Conservation (phyloP, 1,140 invertebrate species). For the Ridgeia piscesae region DNA sequence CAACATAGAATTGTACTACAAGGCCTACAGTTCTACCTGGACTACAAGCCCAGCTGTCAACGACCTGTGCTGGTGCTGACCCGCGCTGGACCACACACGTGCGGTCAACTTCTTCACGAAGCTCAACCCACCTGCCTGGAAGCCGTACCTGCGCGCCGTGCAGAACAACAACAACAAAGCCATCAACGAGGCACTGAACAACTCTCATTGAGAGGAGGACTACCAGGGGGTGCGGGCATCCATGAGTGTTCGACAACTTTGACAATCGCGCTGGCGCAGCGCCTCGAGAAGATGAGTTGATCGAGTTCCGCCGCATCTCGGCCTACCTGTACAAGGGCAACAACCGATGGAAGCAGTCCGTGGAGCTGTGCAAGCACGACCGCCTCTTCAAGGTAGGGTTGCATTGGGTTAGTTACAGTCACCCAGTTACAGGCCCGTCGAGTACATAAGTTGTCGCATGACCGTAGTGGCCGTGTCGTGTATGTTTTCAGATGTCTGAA, state of each 20-base stretch:
- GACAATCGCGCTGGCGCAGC: constrained; percentile 97
- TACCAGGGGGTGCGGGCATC: constrained; percentile 94
- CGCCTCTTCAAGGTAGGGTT: constrained; percentile 78
- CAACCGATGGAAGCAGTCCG: constrained; percentile 99
- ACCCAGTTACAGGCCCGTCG: not conserved
- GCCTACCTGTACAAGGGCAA: constrained; percentile 99
- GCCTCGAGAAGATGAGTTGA: constrained; percentile 96
- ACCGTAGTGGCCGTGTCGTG: no score
- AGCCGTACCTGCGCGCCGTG: constrained; percentile 95
- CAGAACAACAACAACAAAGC: constrained; percentile 98
- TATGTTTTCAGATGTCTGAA: no score
- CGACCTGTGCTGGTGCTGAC: constrained; percentile 94
- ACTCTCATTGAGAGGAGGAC: constrained; percentile 98
- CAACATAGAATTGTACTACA: constrained; percentile 99
- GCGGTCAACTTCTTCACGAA: constrained; percentile 73
- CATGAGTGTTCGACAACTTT: constrained; percentile 99
- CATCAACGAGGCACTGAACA: constrained; percentile 98
- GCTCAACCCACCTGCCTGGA: constrained; percentile 81
- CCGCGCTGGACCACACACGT: constrained; percentile 96
- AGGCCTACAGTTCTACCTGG: constrained; percentile 99
- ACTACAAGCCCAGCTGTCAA: constrained; percentile 98
- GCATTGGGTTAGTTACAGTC: no score
- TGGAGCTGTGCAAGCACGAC: constrained; percentile 99
- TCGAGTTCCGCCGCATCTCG: constrained; percentile 97
- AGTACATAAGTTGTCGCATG: not conserved